Evolutionary conservation across 2,888 invertebrate genomes (phyloP), one percentile per base, ranked within the genome.

Genomic region (Nowickia ferox): DNA sequence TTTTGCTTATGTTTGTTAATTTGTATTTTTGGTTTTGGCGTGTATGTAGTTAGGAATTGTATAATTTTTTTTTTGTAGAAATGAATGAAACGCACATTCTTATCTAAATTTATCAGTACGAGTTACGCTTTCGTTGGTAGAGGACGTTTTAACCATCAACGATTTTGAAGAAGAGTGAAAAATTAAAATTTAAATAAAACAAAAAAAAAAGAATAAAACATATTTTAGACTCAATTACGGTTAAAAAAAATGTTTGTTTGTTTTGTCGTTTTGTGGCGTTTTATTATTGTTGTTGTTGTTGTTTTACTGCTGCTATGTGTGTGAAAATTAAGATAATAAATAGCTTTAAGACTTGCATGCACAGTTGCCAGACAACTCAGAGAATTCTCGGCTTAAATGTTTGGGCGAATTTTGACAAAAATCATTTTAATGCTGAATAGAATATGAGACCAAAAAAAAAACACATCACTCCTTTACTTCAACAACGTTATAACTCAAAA

Each of bases 91-190:
- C 59, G 63, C 53, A 59, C 15, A 75, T 76, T 86, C 71, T 79
- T 86, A 86, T 86, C 79, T 72, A 76, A 61, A 80, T 72, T 83
- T 76, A 83, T 83, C 83, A 86, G 86, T 86, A 72, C 71, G 61
- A 76, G 71, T 83, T 80, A 63, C 76, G 86, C 66, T 76, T 69
- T 80, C 83, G 38, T 48, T 42, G 76, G 51, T 72, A 48, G 83
- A 83, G 71, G 79, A 83, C 77, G 72, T 57, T 77, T 77, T 44
- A 68, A 44, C 38, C 48, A 46, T 63, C 53, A 42, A 81, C 38
- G 22, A 40, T 9, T 38, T 48, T 9, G 19, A 4, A 40, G 22
- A 57, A 38, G 15, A 77, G 59, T n/a, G 19, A 59, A 30, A 19
- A 65, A 42, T 46, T 15, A 10, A 30, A 38, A 76, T 46, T 38